Conservation (phyloP, 2,797 vertebrate genomes). For the Miichthys miiuy region DNA sequence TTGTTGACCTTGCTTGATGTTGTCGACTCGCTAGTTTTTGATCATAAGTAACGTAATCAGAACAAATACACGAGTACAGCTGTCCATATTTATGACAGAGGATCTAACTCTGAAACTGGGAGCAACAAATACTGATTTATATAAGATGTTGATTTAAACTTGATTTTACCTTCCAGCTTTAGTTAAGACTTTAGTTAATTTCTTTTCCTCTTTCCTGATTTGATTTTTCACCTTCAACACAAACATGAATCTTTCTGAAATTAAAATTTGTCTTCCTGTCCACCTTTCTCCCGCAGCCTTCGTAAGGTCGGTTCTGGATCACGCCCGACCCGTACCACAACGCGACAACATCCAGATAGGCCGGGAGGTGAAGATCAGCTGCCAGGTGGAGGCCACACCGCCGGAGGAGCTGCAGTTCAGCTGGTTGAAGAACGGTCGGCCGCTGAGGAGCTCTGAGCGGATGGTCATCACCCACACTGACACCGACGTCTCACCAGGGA, state of each 20-base stretch:
- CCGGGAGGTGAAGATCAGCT: slow-evolving; percentile 96
- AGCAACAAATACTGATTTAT: no score
- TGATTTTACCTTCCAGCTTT: no score
- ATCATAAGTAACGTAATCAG: no score
- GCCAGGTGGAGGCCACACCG: slow-evolving; percentile 95
- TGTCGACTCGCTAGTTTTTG: no score
- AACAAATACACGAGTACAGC: no score
- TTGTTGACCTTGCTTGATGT: no score
- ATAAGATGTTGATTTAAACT: no score
- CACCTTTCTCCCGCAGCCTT: slow-evolving; percentile 79
- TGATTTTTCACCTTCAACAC: background rate
- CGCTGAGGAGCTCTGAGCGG: slow-evolving; percentile 91
- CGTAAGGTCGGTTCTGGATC: slow-evolving; percentile 97
- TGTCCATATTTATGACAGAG: no score
- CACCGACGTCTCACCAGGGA: slow-evolving; percentile 89
- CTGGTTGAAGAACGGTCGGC: slow-evolving; percentile 96
- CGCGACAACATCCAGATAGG: slow-evolving; percentile 97
- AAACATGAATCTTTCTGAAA: background rate
- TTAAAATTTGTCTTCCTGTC: no score
- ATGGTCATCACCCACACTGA: slow-evolving; percentile 97
- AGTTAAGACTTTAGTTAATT: no score
- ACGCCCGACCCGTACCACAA: slow-evolving; percentile 97
- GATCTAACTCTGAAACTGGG: no score
- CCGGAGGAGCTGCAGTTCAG: slow-evolving; percentile 93
- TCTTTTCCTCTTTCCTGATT: background rate